Evolutionary conservation across 2,888 invertebrate species (phyloP).

Genomic region (Euplexia lucipara): DNA sequence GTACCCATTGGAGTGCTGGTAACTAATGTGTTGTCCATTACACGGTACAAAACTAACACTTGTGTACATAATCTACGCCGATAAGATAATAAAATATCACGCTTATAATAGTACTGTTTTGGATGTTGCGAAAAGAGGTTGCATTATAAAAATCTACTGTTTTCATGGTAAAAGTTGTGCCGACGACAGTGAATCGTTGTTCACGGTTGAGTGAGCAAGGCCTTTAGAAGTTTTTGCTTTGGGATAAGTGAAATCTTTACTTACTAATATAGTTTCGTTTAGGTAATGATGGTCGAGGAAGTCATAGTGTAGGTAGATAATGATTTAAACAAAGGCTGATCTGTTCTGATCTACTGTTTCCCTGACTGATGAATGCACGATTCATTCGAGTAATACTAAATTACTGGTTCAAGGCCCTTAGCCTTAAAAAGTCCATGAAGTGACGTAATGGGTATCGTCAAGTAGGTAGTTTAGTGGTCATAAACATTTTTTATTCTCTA

Average conservation of each 20-base stretch:
- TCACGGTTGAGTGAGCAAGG: conserved; percentile 65
- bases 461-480: conserved; percentile 35
- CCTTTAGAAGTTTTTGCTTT: conserved; percentile 64
- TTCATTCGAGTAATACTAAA: conserved; percentile 56
- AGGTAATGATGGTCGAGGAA: conserved; percentile 51
- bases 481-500: conserved; percentile 50
- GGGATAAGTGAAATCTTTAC: conserved; percentile 66
- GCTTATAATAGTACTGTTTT: conserved; percentile 67
- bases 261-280: conserved; percentile 62
- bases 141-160: conserved; percentile 65
- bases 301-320: conserved; percentile 55
- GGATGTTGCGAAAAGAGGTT: conserved; percentile 63
- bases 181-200: conserved; percentile 62
- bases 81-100: conserved; percentile 84
- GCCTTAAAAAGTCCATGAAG: conserved; percentile 46
- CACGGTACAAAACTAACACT: conserved; percentile 82
- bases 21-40: conserved; percentile 85
- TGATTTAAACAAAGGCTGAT: conserved; percentile 57
- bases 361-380: conserved; percentile 59
- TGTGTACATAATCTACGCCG: conserved; percentile 88
- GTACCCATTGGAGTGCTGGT: conserved; percentile 79
- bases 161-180: conserved; percentile 63
- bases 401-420: conserved; percentile 63
- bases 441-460: conserved; percentile 52
- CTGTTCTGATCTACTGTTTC: conserved; percentile 30